Evolutionary conservation across 2,113 vertebrate genomes (phyloP).

Genomic region (Danionella cerebrum): DNA sequence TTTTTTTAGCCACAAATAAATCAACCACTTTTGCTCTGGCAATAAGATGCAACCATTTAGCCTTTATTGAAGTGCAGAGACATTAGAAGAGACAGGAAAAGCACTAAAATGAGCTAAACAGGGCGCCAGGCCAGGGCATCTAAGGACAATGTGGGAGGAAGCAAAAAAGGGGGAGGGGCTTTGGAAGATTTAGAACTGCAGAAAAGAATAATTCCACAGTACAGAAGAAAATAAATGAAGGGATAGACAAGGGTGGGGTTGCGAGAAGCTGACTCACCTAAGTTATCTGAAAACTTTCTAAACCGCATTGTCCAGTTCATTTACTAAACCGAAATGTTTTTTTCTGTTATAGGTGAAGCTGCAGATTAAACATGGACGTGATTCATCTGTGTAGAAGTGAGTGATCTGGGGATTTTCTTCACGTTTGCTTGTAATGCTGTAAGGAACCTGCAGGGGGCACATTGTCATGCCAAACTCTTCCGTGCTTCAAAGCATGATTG

Average conservation of each 20-base stretch:
- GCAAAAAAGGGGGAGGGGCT: not conserved
- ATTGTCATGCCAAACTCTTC: slow-evolving; percentile 39
- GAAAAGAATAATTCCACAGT: not conserved
- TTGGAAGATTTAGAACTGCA: not conserved
- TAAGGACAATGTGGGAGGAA: slow-evolving; percentile 2
- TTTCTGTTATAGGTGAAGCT: not conserved
- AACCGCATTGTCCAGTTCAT: not conserved
- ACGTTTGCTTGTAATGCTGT: slow-evolving; percentile 22
- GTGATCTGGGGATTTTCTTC: not conserved
- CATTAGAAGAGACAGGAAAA: slow-evolving; percentile 9
- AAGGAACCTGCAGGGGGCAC: slow-evolving; percentile 56
- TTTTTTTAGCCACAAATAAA: not conserved
- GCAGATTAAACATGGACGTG: not conserved
- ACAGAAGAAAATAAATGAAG: not conserved
- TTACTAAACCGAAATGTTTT: not conserved
- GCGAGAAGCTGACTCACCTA: not conserved
- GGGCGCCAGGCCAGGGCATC: slow-evolving; percentile 1
- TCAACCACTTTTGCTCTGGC: not conserved
- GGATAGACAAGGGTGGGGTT: not conserved
- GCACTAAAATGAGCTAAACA: slow-evolving; percentile 12
- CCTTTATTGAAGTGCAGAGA: not conserved
- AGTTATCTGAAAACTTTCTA: not conserved
- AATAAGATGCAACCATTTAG: not conserved
- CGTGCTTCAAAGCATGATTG: slow-evolving; percentile 29
- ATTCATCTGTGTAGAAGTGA: not conserved